A percentile compares a stretch with the other conserved stretches of the same genome.
Conservation (phyloP, 2,113 vertebrate genomes). For the Tachuris rubrigastra region DNA sequence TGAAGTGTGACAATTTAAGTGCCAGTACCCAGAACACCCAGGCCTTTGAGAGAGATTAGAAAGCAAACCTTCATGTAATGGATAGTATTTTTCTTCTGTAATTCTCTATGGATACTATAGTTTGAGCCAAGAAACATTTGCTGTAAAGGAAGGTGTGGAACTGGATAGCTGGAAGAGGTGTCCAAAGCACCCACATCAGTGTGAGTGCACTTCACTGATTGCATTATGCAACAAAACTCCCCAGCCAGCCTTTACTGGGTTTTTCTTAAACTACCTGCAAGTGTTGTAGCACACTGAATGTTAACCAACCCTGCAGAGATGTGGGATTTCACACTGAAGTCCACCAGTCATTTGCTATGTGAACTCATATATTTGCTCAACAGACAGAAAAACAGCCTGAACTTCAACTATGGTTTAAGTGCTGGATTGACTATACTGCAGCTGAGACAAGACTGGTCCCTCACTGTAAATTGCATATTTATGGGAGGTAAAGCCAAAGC, state of each 20-base stretch:
- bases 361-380: neutral
- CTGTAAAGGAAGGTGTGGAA: neutral
- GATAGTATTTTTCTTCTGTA: neutral
- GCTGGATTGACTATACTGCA: neutral
- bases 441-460: neutral
- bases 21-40: neutral
- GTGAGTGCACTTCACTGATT: neutral
- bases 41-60: neutral
- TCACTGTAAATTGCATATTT: neutral
- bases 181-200: neutral
- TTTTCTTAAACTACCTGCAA: neutral
- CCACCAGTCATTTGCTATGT: neutral
- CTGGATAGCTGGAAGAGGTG: neutral
- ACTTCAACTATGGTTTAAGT: neutral
- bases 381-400: neutral
- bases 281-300: neutral
- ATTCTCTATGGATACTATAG: neutral
- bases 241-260: neutral
- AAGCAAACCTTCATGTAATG: neutral
- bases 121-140: neutral
- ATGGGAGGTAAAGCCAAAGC: neutral
- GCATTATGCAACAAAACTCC: neutral
- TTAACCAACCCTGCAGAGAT: neutral
- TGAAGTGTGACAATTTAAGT: neutral
- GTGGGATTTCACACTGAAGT: neutral